phyloP scores from a whole-genome alignment of 2,797 vertebrate species.

The Microctenopoma steveboyesi region DNA sequence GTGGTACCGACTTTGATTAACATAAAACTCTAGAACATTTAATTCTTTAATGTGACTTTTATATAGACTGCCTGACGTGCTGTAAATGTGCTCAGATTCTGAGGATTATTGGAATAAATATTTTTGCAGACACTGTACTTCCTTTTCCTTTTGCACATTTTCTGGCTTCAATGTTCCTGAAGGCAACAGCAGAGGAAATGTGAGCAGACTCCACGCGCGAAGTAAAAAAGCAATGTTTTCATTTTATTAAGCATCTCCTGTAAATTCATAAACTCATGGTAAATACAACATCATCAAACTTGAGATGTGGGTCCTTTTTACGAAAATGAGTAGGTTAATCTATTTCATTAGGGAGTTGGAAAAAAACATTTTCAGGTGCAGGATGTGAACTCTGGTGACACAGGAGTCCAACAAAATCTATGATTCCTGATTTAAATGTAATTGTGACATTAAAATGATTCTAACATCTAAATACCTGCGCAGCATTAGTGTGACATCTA shows the following conservation, averaged over 20 bases:
- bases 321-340: neutral
- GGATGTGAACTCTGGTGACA: too few relatives aligned
- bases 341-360: neutral
- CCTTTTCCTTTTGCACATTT: neutral
- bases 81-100: neutral
- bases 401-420: neutral
- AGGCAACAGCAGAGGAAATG: neutral
- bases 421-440: slow-evolving; percentile 1
- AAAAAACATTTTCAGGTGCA: too few relatives aligned
- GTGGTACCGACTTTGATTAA: too few relatives aligned
- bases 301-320: too few relatives aligned
- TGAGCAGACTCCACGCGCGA: neutral
- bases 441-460: slow-evolving; percentile 9
- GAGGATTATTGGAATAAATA: neutral
- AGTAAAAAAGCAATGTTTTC: neutral
- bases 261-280: neutral
- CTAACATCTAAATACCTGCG: neutral
- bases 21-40: neutral
- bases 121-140: neutral
- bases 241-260: slow-evolving; percentile 1
- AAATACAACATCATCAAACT: too few relatives aligned
- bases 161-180: neutral
- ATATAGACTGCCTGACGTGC: neutral
- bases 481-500: slow-evolving; percentile 12
- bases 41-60: neutral